Base-by-base conservation (phyloP, 2,888 invertebrate species). In the Drosophila antonietae region DNA sequence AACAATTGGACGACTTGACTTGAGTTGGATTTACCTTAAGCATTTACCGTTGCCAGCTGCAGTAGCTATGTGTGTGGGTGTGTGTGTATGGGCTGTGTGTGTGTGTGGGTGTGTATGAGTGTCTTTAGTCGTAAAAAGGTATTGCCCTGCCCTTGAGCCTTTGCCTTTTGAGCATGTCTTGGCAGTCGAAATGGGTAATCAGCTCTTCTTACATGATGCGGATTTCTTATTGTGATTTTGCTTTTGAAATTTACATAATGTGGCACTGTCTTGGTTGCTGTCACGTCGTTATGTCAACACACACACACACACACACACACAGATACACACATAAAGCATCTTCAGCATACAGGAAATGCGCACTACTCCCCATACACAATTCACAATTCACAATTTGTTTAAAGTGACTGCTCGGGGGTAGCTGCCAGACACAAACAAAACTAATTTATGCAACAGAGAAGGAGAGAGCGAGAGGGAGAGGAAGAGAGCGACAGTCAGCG, bases 231-330 rank as follows among this genome's bases (percentile, higher is more conserved):
- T 85, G 79, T 76, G 79, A 90, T 81, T 81, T 75, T 12, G 68
- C 74, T 74, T 81, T 81, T 72, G 64, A 83, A 72, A 82, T 84
- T 86, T 88, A 77, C 90, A 86, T 86, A 90, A 86, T 78, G 72
- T 72, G 67, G 64, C 69, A 53, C 39, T 53, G 68, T 51, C 65
- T 68, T 67, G 62, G 62, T 81, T n/a, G 75, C 75, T 78, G 72
- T 69, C 83, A 75, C 72, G 62, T 72, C 59, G 57, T 75, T 79
- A 73, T 83, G 75, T 88, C 87, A 75, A 78, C 70, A 66, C n/a
- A 39, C 53, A 14, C 28, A n/a, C n/a, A 78, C 65, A n/a, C n/a
- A 39, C 23, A 41, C 28, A 14, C 28, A n/a, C n/a, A 78, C 65
- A 46, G 37, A 14, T 0, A 37, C 15, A 37, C 20, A 12, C 18